Percentiles rank a stretch among this genome's conserved stretches.
Evolutionary conservation across 1,140 invertebrate species (phyloP).

Genomic region (Notospermus geniculatus): DNA sequence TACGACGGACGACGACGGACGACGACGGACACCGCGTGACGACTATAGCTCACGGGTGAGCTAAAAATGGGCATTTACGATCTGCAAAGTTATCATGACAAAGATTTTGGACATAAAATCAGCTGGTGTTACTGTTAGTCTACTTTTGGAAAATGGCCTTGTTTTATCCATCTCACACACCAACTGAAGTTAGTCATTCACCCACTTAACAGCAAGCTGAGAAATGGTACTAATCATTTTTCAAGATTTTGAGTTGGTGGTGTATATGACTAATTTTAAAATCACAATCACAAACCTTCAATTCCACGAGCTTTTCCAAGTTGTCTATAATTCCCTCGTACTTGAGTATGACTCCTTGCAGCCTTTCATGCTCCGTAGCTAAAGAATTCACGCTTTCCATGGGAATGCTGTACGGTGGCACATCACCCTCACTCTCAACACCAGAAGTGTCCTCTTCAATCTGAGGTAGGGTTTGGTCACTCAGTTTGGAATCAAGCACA

Average conservation of each 20-base stretch:
- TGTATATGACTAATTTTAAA: neutral
- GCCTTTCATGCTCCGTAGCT: slow-evolving; percentile 18
- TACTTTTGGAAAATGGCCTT: no score
- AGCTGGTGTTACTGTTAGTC: no score
- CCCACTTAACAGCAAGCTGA: no score
- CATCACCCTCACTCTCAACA: neutral
- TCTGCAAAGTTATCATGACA: no score
- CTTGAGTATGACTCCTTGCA: slow-evolving; percentile 30
- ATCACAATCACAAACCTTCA: slow-evolving; percentile 24
- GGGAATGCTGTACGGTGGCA: slow-evolving; percentile 20
- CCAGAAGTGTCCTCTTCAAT: slow-evolving; percentile 11
- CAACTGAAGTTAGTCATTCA: no score
- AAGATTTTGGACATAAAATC: no score
- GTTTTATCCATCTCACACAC: no score
- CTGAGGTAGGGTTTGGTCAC: neutral
- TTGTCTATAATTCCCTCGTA: slow-evolving; percentile 33
- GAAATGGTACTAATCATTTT: no score
- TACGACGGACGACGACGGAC: no score
- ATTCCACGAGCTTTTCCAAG: slow-evolving; percentile 27
- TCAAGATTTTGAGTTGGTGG: neutral
- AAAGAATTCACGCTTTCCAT: slow-evolving; percentile 21
- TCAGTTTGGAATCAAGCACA: slow-evolving; percentile 26
- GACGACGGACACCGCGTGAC: no score
- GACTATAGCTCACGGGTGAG: no score
- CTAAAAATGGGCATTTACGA: neutral